Evolutionary conservation across 2,888 invertebrate genomes (phyloP), one percentile per base, ranked within the genome.

Genomic region (Leptarthrus brevirostris): DNA sequence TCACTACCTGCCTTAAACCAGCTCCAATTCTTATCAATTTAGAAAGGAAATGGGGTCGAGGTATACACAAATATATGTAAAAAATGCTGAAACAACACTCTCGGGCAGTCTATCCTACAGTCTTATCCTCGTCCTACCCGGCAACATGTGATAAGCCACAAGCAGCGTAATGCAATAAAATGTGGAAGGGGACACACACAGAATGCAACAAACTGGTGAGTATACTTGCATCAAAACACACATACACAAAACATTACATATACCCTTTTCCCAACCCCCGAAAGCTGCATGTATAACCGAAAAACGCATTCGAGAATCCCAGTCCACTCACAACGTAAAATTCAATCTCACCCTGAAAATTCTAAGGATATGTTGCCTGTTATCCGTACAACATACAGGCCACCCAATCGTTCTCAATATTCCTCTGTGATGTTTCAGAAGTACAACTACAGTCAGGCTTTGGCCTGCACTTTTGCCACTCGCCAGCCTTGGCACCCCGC

Each of bases 1-100:
- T n/a, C n/a, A 2, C 30, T 16, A 40, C 40, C 40, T 14, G 3
- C 30, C n/a, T 14, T n/a, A n/a, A n/a, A n/a, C n/a, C n/a, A n/a
- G n/a, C n/a, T 58, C 8, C 14, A 58, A 58, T 58, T 58, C 58
- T 58, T 58, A 58, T 58, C 58, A 58, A 58, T 58, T 36, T 58
- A n/a, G n/a, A n/a, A n/a, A n/a, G n/a, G n/a, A n/a, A n/a, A n/a
- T n/a, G n/a, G n/a, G n/a, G 34, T 34, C 1, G n/a, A 16, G n/a
- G 18, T 12, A 49, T 18, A 47, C 12, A 47, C 47, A 47, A 47
- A 47, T n/a, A 8, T 40, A 40, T 40, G 40, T 40, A 40, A 40
- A 40, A 40, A 3, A n/a, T 40, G 40, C n/a, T 40, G 3, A 12
- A 12, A 8, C 40, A 40, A 40, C 40, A 8, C 40, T 40, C 8